A percentile compares a stretch with the other conserved stretches of the same genome.
These are phyloP conservation scores for Acanthosepion pharaonis DNA, from an alignment of 2,888 invertebrate genomes.

Conservation along the genomic window DNA sequence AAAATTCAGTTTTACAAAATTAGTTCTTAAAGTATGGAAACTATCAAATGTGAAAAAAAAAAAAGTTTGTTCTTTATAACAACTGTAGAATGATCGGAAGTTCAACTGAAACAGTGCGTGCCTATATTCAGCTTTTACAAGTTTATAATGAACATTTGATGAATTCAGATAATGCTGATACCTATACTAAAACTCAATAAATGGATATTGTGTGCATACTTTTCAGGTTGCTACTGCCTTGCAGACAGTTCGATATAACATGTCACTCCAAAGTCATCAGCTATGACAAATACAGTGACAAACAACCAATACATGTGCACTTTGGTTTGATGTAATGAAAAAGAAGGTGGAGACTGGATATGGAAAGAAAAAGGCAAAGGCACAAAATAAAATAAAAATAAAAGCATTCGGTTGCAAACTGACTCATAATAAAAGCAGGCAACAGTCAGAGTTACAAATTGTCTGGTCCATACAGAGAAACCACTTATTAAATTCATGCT, in stretches of 20 bases:
- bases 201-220: background rate
- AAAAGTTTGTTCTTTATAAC: background rate
- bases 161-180: background rate
- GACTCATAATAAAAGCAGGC: slow-evolving; percentile 20
- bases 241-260: background rate
- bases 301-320: background rate
- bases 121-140: background rate
- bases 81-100: background rate
- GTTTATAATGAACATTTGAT: background rate
- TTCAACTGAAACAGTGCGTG: background rate
- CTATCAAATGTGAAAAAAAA: background rate
- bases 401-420: slow-evolving; percentile 8
- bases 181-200: slow-evolving; percentile 9
- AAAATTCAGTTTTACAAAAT: background rate
- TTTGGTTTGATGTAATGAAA: background rate
- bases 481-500: slow-evolving; percentile 33
- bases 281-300: slow-evolving; percentile 24
- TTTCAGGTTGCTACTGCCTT: background rate
- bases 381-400: background rate
- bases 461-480: slow-evolving; percentile 7
- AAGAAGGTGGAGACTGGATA: background rate
- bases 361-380: background rate
- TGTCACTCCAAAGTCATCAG: background rate
- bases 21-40: background rate
- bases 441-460: background rate